Percentiles rank a stretch among this genome's conserved stretches.
These are phyloP conservation scores for Ephialtes manifestator DNA, from an alignment of 2,888 invertebrate species.

Conservation along the genomic window DNA sequence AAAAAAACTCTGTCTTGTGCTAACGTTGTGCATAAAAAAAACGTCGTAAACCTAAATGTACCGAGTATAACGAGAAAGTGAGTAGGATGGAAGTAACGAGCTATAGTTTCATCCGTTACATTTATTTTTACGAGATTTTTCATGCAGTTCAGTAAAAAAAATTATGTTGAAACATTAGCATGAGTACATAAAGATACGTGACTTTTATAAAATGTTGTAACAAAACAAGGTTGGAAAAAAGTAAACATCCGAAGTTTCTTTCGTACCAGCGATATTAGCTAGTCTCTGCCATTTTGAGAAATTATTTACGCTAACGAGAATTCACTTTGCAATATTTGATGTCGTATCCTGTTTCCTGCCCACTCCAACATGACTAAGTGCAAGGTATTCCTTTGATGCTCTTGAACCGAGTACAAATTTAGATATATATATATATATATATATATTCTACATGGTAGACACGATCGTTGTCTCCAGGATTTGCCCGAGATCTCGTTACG, in stretches of 20 bases:
- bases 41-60: not conserved
- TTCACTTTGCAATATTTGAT: not conserved
- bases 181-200: not conserved
- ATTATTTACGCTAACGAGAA: not conserved
- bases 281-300: not conserved
- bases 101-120: not conserved
- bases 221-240: not conserved
- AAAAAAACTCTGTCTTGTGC: not conserved
- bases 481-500: conserved; percentile 37
- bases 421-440: not conserved
- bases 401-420: not conserved
- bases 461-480: not conserved
- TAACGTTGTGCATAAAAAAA: not conserved
- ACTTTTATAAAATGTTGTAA: not conserved
- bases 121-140: conserved; percentile 17
- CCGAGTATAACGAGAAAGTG: not conserved
- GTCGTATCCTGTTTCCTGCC: not conserved
- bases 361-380: not conserved
- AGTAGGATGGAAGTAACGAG: conserved; percentile 1
- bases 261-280: not conserved
- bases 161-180: not conserved
- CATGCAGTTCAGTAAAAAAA: not conserved
- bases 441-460: not conserved
- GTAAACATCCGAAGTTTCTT: not conserved
- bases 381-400: not conserved